Percentiles rank a stretch among this genome's conserved stretches.
These are phyloP conservation scores for Melinaea menophilus DNA, from an alignment of 2,888 invertebrate genomes.

Conservation along the genomic window DNA sequence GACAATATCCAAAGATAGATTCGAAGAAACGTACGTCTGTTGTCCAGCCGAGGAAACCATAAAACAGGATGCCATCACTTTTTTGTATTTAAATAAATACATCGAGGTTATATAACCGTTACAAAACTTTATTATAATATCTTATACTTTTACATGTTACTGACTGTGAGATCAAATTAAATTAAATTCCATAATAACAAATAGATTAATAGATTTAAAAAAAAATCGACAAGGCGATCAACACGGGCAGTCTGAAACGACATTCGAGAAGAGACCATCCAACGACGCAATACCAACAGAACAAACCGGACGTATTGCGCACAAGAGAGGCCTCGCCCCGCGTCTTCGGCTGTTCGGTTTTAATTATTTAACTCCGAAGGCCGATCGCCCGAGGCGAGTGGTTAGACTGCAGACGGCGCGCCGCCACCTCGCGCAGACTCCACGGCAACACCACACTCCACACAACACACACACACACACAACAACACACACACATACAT, in stretches of 20 bases:
- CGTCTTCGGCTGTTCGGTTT: conserved; percentile 64
- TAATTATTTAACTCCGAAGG: conserved; percentile 76
- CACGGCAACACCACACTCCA: conserved; percentile 72
- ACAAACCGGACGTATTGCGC: conserved; percentile 74
- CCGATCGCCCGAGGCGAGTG: conserved; percentile 77
- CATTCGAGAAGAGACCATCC: conserved; percentile 62
- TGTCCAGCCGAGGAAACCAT: conserved; percentile 66
- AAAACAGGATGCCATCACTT: conserved; percentile 71
- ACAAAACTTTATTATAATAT: no score
- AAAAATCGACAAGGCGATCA: conserved; percentile 45
- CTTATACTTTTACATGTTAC: no score
- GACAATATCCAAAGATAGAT: conserved; percentile 75
- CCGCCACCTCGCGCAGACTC: conserved; percentile 73
- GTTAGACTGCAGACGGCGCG: conserved; percentile 77
- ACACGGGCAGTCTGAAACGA: conserved; percentile 49
- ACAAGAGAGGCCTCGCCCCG: conserved; percentile 75
- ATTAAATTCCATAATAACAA: no score
- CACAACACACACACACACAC: conserved; percentile 64
- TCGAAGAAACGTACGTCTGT: conserved; percentile 69
- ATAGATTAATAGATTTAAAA: conserved; percentile 39
- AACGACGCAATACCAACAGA: conserved; percentile 62
- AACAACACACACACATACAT: conserved; percentile 65
- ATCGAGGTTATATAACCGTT: conserved; percentile 16
- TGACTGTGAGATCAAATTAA: conserved; percentile 10
- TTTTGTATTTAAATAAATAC: conserved; percentile 67